Evolutionary conservation across 2,113 vertebrate genomes (phyloP).

Genomic region (Melanerpes formicivorus): DNA sequence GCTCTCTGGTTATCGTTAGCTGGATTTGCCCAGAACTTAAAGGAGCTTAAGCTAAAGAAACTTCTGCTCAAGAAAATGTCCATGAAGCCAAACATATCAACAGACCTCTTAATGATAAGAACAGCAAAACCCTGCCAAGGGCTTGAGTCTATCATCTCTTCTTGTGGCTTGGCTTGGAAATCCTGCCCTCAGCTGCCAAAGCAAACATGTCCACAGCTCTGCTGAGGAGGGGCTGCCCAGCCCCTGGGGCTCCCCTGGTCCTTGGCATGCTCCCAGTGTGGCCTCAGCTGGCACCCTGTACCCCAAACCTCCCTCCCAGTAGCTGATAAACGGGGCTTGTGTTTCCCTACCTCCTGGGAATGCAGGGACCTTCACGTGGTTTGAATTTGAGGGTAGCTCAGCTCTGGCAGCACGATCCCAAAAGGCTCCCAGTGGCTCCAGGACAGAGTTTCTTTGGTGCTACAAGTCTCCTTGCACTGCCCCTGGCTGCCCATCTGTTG

Average conservation of each 20-base stretch:
- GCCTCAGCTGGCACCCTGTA: not conserved
- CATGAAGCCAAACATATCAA: not conserved
- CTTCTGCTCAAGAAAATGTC: constrained; percentile 2
- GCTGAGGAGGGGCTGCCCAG: not conserved
- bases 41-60: not conserved
- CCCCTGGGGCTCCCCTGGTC: not conserved
- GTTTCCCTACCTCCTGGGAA: not conserved
- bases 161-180: not conserved
- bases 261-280: not conserved
- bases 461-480: not conserved
- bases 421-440: not conserved
- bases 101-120: not conserved
- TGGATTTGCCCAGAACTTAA: not conserved
- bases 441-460: too few species aligned
- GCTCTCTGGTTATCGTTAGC: not conserved
- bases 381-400: not conserved
- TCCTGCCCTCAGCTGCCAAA: not conserved
- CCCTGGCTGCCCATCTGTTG: not conserved
- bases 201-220: not conserved
- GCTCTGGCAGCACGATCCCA: not conserved
- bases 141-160: not conserved
- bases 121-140: not conserved
- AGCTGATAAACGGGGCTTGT: not conserved
- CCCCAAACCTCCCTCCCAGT: not conserved
- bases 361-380: accelerated